These are phyloP conservation scores for Chromoteleia sp. DNA, from an alignment of 2,888 invertebrate species.

Conservation along the genomic window DNA sequence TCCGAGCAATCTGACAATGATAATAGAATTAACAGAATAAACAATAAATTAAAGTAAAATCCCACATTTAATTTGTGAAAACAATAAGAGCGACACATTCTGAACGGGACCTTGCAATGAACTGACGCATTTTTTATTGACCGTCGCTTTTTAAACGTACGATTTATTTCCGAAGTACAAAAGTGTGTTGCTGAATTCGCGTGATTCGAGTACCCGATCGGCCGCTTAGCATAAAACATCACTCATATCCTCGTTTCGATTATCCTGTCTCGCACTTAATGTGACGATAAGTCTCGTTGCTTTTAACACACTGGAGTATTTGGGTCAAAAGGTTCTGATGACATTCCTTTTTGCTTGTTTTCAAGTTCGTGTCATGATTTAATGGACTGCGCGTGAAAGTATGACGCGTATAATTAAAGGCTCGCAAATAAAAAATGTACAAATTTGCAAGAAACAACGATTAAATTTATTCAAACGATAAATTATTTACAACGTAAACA, in stretches of 20 bases:
- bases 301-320: conserved; percentile 69
- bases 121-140: conserved; percentile 56
- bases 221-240: conserved; percentile 81
- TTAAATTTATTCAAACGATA: conserved; percentile 33
- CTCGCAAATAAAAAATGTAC: background rate
- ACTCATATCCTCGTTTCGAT: conserved; percentile 74
- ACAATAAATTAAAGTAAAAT: conserved; percentile 7
- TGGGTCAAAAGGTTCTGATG: conserved; percentile 74
- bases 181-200: conserved; percentile 69
- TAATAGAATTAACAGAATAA: conserved; percentile 22
- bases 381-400: conserved; percentile 1
- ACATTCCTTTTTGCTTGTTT: conserved; percentile 43
- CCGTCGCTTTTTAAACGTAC: conserved; percentile 76
- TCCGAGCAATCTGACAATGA: conserved; percentile 17
- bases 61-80: background rate
- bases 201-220: conserved; percentile 78
- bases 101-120: conserved; percentile 7
- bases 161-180: conserved; percentile 67
- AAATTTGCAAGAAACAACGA: conserved; percentile 22
- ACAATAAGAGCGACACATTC: conserved; percentile 30
- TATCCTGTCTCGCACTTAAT: conserved; percentile 69
- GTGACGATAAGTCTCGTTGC: conserved; percentile 44
- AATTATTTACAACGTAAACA: conserved; percentile 42
- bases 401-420: background rate
- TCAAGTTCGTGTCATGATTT: conserved; percentile 6